phyloP scores from a whole-genome alignment of 1,140 invertebrate genomes.

The Tachypleus tridentatus region DNA sequence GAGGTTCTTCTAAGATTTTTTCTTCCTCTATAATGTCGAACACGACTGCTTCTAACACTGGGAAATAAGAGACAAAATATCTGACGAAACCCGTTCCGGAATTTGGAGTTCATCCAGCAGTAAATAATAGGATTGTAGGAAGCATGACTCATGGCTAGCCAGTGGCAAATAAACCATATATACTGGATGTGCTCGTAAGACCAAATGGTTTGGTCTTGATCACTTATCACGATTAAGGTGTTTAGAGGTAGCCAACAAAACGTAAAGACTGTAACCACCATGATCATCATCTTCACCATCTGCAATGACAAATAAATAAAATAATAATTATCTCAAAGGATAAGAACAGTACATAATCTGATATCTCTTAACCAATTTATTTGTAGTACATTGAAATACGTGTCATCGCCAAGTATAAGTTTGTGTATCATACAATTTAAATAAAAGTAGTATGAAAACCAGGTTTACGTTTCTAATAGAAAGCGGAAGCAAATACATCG shows the following conservation, averaged over 20 bases:
- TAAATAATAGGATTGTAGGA: constrained; percentile 91
- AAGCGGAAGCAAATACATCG: too few species aligned
- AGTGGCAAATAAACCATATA: constrained; percentile 63
- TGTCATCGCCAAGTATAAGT: too few species aligned
- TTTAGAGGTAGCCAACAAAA: constrained; percentile 39
- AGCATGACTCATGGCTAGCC: constrained; percentile 79
- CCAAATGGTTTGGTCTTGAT: constrained; percentile 29
- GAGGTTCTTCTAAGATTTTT: too few species aligned
- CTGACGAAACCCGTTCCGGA: constrained; percentile 41
- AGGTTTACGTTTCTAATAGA: too few species aligned
- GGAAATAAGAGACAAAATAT: constrained; percentile 10
- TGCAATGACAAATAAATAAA: constrained; percentile 32
- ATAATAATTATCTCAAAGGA: too few species aligned
- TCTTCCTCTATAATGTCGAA: too few species aligned
- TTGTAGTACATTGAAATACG: too few species aligned
- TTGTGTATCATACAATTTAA: too few species aligned
- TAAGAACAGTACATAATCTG: too few species aligned
- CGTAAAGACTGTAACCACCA: constrained; percentile 37
- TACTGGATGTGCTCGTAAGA: constrained; percentile 42
- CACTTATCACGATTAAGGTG: constrained; percentile 30
- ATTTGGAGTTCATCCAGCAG: constrained; percentile 77
- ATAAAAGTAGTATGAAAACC: too few species aligned
- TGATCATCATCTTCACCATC: constrained; percentile 48
- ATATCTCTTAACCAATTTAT: too few species aligned
- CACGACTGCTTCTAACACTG: too few species aligned